phyloP scores from a whole-genome alignment of 2,113 vertebrate species.

The Lepus timidus region DNA sequence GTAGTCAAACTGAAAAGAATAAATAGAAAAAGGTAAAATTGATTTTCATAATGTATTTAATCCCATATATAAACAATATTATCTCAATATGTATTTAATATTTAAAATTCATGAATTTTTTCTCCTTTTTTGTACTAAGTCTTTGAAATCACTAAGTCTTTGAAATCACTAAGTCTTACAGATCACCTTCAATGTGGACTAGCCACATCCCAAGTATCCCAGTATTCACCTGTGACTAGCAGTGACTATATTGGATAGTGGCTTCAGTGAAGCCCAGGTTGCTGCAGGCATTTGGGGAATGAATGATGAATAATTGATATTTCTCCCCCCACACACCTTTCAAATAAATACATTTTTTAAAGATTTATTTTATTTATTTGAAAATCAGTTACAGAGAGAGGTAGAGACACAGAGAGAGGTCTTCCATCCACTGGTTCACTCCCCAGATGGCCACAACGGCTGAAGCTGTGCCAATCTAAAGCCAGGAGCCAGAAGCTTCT shows the following conservation, averaged over 20 bases:
- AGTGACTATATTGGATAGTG: not conserved
- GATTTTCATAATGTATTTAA: slow-evolving; percentile 23
- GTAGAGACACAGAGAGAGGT: too few species aligned
- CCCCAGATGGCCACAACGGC: too few species aligned
- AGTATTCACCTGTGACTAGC: not conserved
- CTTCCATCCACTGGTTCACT: too few species aligned
- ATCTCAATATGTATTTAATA: not conserved
- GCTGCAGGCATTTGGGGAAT: too few species aligned
- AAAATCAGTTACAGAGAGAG: too few species aligned
- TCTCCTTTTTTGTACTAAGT: not conserved
- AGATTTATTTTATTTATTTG: too few species aligned
- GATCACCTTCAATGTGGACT: not conserved
- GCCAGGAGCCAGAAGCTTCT: too few species aligned
- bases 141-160: not conserved
- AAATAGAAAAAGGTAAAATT: not conserved
- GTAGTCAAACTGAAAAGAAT: not conserved
- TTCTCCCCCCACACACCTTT: too few species aligned
- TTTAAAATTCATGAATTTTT: not conserved
- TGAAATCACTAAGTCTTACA: not conserved
- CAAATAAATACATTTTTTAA: too few species aligned
- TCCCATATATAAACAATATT: not conserved
- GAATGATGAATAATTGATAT: too few species aligned
- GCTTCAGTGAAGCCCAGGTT: too few species aligned
- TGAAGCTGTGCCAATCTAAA: too few species aligned
- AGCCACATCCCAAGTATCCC: not conserved